These are phyloP conservation scores for Capreolus pygargus DNA, from an alignment of 2,113 vertebrate species.

Conservation along the genomic window DNA sequence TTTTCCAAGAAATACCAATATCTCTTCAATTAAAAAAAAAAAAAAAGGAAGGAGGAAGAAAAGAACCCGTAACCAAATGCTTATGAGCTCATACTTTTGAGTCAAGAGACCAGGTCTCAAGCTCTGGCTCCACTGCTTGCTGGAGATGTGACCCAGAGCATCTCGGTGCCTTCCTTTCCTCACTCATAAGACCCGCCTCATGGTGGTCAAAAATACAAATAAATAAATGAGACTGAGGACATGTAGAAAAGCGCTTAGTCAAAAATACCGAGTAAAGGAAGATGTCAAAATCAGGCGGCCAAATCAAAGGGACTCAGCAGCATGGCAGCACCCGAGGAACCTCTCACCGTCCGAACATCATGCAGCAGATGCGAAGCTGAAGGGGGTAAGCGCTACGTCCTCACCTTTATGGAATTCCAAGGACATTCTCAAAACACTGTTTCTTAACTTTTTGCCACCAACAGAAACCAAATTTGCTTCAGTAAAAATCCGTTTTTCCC, in stretches of 20 bases:
- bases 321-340: not conserved
- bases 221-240: not conserved
- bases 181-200: not conserved
- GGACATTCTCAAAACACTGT: conserved; percentile 88
- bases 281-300: not conserved
- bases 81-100: not conserved
- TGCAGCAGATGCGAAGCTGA: not conserved
- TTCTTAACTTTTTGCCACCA: conserved; percentile 80
- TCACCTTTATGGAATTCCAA: conserved; percentile 94
- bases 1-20: not conserved
- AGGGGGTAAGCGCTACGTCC: not conserved
- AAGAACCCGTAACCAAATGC: not conserved
- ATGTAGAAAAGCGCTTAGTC: not conserved
- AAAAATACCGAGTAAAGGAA: not conserved
- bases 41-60: not conserved
- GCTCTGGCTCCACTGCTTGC: not conserved
- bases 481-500: conserved; percentile 86
- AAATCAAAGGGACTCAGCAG: not conserved
- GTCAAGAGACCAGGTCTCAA: not conserved
- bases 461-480: conserved; percentile 81
- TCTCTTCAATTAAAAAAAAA: not conserved
- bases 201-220: not conserved
- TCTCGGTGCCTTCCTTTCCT: not conserved
- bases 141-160: not conserved
- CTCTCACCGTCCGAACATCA: not conserved